phyloP scores from a whole-genome alignment of 2,888 invertebrate genomes.

The Luperina testacea region DNA sequence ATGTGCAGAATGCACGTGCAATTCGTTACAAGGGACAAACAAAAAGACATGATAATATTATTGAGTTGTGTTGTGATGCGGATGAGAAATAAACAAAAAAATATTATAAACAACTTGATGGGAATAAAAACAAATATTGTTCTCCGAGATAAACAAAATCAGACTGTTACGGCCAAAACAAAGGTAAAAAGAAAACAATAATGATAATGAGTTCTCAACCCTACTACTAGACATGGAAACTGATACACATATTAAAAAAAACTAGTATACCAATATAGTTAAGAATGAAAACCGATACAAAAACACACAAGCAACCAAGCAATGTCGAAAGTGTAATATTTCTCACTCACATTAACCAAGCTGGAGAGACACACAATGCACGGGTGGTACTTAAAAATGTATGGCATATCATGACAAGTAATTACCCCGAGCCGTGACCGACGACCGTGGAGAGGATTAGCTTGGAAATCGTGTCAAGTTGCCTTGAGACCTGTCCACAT shows the following conservation, averaged over 20 bases:
- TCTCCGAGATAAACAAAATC: slow-evolving; percentile 1
- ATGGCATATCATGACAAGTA: slow-evolving; percentile 66
- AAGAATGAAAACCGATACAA: not conserved
- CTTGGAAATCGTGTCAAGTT: slow-evolving; percentile 66
- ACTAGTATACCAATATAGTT: not conserved
- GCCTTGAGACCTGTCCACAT: slow-evolving; percentile 56
- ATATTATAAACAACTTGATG: not conserved
- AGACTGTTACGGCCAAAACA: slow-evolving; percentile 4
- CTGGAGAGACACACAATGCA: slow-evolving; percentile 42
- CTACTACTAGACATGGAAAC: not conserved
- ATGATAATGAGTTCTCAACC: slow-evolving; percentile 4
- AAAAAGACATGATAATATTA: not conserved
- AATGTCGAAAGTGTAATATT: slow-evolving; percentile 46
- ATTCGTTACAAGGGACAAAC: not conserved
- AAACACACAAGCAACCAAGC: slow-evolving; percentile 8
- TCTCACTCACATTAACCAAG: slow-evolving; percentile 51
- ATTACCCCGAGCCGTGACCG: slow-evolving; percentile 62
- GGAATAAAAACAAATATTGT: slow-evolving; percentile 5
- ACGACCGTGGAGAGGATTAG: slow-evolving; percentile 63
- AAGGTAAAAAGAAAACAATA: not conserved
- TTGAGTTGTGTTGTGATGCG: slow-evolving; percentile 6
- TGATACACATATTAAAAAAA: not conserved
- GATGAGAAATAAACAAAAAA: slow-evolving; percentile 4
- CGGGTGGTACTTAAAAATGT: slow-evolving; percentile 61
- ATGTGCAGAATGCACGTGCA: not conserved